Evolutionary conservation across 1,140 invertebrate genomes (phyloP).

Genomic region (Octopus sinensis): DNA sequence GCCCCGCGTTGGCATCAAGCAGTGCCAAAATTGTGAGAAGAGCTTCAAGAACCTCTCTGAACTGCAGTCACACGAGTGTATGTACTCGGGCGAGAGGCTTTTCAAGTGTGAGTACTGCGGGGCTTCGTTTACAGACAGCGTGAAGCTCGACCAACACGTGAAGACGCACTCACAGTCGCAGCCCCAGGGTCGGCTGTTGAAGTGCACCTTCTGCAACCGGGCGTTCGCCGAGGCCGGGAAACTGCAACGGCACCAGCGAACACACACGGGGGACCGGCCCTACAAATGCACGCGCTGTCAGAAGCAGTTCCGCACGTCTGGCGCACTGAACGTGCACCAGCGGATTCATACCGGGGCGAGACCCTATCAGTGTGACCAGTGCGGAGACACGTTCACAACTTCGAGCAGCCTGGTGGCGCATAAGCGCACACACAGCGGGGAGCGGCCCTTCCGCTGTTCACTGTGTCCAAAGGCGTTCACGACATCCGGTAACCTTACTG

Average conservation of each 20-base stretch:
- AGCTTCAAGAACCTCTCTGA: not conserved
- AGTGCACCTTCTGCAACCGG: conserved; percentile 33
- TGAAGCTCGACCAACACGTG: conserved; percentile 22
- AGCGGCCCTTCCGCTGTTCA: conserved; percentile 18
- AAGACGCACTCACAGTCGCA: conserved; percentile 59
- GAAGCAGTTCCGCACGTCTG: conserved; percentile 31
- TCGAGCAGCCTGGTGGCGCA: conserved; percentile 24
- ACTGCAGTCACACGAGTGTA: conserved; percentile 17
- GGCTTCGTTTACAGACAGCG: conserved; percentile 18
- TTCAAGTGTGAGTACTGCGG: conserved; percentile 28
- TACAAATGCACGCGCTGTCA: conserved; percentile 56
- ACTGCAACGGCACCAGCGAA: conserved; percentile 46
- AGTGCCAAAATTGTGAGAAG: not conserved
- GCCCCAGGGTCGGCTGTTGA: conserved; percentile 64
- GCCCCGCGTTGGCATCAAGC: not conserved
- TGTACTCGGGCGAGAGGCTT: conserved; percentile 22
- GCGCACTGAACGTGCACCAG: conserved; percentile 46
- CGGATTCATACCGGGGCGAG: conserved; percentile 27
- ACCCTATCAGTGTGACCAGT: conserved; percentile 22
- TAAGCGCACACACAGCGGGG: conserved; percentile 22
- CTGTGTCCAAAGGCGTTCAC: conserved; percentile 22
- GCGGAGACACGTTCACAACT: conserved; percentile 21
- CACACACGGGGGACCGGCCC: conserved; percentile 53
- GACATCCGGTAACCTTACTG: not conserved
- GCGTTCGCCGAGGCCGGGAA: conserved; percentile 32